A percentile compares a stretch with the other conserved stretches of the same genome.
Evolutionary conservation across 2,113 vertebrate species (phyloP).

Genomic region (Ahaetulla prasina): DNA sequence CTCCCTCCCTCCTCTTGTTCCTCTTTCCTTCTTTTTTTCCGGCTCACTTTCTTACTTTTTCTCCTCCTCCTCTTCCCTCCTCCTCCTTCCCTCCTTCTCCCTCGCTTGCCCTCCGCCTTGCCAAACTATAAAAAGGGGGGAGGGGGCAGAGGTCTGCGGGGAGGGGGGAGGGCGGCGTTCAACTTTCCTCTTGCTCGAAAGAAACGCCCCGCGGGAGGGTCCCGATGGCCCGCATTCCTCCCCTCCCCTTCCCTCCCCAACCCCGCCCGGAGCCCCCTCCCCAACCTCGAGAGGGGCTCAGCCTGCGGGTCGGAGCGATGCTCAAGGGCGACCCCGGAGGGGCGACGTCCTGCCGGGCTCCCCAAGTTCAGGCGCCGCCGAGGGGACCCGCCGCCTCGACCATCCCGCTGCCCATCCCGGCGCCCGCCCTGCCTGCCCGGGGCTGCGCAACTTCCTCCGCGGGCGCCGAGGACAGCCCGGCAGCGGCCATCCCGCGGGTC

Average conservation of each 20-base stretch:
- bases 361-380: constrained; percentile 83
- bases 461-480: constrained; percentile 46
- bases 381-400: constrained; percentile 87
- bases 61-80: constrained; percentile 16
- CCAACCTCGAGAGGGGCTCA: constrained; percentile 35
- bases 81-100: constrained; percentile 22
- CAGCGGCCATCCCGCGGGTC: constrained; percentile 67
- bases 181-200: background rate
- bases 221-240: background rate
- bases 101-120: constrained; percentile 31
- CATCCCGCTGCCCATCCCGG: constrained; percentile 81
- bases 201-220: background rate
- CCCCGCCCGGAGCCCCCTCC: constrained; percentile 21
- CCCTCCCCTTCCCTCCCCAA: background rate
- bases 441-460: constrained; percentile 86
- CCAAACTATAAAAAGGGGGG: background rate
- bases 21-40: background rate
- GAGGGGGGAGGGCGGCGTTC: background rate
- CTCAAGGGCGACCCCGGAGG: constrained; percentile 76
- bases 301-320: constrained; percentile 52
- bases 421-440: constrained; percentile 76
- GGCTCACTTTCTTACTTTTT: background rate
- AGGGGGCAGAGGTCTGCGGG: background rate
- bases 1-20: background rate
- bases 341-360: constrained; percentile 44